Evolutionary conservation across 2,888 invertebrate species (phyloP), one percentile per base, ranked within the genome.

Genomic region (Electrophaes corylata): DNA sequence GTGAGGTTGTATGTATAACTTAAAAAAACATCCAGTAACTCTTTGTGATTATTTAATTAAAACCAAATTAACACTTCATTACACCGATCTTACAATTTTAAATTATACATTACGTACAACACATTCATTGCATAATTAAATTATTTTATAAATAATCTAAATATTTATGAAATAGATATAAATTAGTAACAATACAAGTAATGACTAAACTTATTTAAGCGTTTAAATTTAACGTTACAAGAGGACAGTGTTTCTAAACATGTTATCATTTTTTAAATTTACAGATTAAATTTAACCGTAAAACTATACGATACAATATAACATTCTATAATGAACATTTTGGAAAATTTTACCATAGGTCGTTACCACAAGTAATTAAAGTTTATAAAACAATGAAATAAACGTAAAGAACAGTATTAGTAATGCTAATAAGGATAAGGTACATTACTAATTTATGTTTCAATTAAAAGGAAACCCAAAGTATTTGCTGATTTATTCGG

Each of bases 21-120:
- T 14, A 16, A 18, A 44, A 26, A 23, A 59, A 69, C 69, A 78
- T 82, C 81, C 78, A 82, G 81, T 54, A 51, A 43, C 33, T 59
- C 16, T 16, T 41, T 57, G 43, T 64, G 58, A 55, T 61, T 84
- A 82, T 89, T 89, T 88, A 86, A 85, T 86, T 79, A 77, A 85
- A 86, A 79, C 77, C 71, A 88, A 88, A 84, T 72, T 81, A 86
- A 88, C 85, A 86, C 78, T 85, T 86, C 79, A 82, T 75, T 84
- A 90, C 89, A 88, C 77, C 81, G 70, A 88, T 76, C 78, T 81
- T 84, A 81, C 68, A 81, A 72, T 72, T 78, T 72, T 71, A 66
- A 70, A 73, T 73, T 71, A 76, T 76, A 71, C 69, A 69, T 67
- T 73, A 76, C 72, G 70, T 76, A 83, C 81, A 83, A 84, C 81